Base-by-base conservation (phyloP, 2,888 invertebrate genomes). In the Incurvaria masculella region DNA sequence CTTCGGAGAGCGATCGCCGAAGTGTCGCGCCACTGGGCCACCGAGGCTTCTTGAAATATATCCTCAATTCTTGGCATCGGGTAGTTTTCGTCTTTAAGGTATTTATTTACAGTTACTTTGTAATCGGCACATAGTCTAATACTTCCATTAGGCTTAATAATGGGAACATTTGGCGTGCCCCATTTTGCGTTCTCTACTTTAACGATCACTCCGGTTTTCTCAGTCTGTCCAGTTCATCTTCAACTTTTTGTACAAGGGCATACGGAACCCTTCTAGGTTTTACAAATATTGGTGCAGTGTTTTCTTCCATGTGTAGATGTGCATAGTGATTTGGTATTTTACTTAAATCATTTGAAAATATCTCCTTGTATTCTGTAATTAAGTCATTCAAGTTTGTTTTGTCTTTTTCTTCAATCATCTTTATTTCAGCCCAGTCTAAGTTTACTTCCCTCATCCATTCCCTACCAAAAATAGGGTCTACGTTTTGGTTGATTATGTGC, bases 141-240 rank as follows among this genome's bases (percentile, higher is more conserved):
- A 21, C 26, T 17, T 4, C 47, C 46, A 44, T 53, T 46, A 10
- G 50, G 45, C 14, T 53, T 53, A 26, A 47, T 47, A 16, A 48
- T 39, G 46, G 50, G 51, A 19, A 55, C 48, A 23, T 52, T 42
- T 39, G 51, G 47, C 2, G 52, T 53, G 1, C 49, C 53, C 52
- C 55, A 55, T 27, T 55, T 49, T 16, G 49, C 50, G 21, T 44
- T 20, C 4, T 55, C 51, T 21, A 54, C 43, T 50, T 51, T 49
- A 20, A 46, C 42, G 5, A 53, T 51, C n/a, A 56, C 50, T 18
- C 49, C 50, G 39, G 27, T 27, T 18, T 51, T 17, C 11, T 51
- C 47, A 54, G 47, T n/a, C 45, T 27, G 8, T 55, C 48, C 16
- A 56, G 49, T 43, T 46, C 49, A 19, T 45, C 42, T 23, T 56